Evolutionary conservation across 1,140 invertebrate genomes (phyloP), one percentile per base, ranked within the genome.

Genomic region (Battus philenor): DNA sequence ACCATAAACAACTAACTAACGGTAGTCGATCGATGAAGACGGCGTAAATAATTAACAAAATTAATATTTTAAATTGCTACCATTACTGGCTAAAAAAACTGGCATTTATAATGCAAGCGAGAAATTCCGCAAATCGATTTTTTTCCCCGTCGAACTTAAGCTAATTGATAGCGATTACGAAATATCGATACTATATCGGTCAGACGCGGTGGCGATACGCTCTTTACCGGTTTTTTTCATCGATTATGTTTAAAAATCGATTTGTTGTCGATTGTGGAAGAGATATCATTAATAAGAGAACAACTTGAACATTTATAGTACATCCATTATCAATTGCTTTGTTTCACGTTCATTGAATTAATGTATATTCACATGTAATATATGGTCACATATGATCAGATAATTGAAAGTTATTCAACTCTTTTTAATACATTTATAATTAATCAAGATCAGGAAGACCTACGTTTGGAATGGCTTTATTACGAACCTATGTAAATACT

Each of bases 121-220:
- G 59, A 60, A 58, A 69, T 62, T 50, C 55, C 41, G 34, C 49
- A 47, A 39, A 44, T 47, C 24, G 39, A 54, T 65, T 65, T 62
- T 69, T 72, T n/a, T n/a, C 52, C 61, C 60, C 53, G 39, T 43
- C 44, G 45, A 41, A 49, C 54, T 60, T 61, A 56, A 58, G 44
- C 50, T 75, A 75, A 72, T 72, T 71, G 66, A 59, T 49, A 32
- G 34, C 38, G 52, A 60, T 75, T 75, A 58, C 54, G 55, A 61
- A 61, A 72, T 7, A 15, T 39, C 16, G 26, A 24, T 15, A 31
- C 20, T 54, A 45, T 59, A 55, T 61, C 44, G 58, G 18, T 44
- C 47, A 24, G 31, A 58, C 50, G 53, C 51, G 50, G 34, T 44
- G 20, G 22, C 43, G 17, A 43, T 44, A 39, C 44, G 38, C 11